phyloP scores from a whole-genome alignment of 2,113 vertebrate species.

The Acrocephalus arundinaceus region DNA sequence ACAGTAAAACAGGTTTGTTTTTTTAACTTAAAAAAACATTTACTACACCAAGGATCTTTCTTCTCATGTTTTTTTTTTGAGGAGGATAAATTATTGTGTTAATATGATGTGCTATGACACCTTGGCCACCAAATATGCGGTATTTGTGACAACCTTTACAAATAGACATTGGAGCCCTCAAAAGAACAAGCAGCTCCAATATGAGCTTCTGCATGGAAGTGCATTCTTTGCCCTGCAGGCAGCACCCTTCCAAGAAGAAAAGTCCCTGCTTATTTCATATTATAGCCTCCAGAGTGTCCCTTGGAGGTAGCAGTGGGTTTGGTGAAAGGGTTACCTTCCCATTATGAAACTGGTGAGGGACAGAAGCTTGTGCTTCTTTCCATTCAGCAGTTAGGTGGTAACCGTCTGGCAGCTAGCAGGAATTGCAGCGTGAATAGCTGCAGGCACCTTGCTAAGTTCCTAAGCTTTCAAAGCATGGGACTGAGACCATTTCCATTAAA shows the following conservation, averaged over 20 bases:
- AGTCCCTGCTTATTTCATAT: background rate
- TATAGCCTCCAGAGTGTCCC: background rate
- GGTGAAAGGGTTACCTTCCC: background rate
- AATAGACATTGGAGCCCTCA: background rate
- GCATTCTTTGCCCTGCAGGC: background rate
- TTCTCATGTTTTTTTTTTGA: background rate
- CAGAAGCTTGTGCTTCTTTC: background rate
- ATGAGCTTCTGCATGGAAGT: background rate
- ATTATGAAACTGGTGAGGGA: background rate
- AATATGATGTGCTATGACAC: rapidly evolving
- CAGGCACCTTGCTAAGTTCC: background rate
- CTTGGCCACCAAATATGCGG: background rate
- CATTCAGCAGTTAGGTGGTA: too few relatives aligned
- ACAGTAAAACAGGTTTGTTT: background rate
- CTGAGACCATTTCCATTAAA: background rate
- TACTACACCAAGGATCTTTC: background rate
- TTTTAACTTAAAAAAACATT: background rate
- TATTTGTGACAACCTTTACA: background rate
- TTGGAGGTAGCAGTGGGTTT: background rate
- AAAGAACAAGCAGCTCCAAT: background rate
- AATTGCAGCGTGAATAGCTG: background rate
- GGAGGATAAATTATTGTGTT: background rate
- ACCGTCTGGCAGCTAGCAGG: background rate
- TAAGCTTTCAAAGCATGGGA: background rate
- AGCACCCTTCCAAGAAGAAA: background rate